Base-by-base conservation (phyloP, 2,888 invertebrate species). In the Hirtodrosophila histrioides region DNA sequence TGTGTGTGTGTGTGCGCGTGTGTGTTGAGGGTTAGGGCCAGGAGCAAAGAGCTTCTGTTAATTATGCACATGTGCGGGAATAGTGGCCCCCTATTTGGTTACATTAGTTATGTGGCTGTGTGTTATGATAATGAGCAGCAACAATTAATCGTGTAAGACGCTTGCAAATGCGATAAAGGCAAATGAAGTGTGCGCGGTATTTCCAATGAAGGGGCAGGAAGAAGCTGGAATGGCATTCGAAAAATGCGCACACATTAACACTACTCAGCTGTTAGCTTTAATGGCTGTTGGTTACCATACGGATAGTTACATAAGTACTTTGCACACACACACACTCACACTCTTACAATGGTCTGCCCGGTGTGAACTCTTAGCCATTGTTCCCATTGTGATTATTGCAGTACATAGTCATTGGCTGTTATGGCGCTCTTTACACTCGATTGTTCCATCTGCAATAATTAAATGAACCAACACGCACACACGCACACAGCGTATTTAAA, bases 141-240 rank as follows among this genome's bases (percentile, higher is more conserved):
- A 77, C 86, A 86, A 82, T 86, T 86, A 86, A 82, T 82, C 75
- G 84, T 72, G 41, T 66, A 64, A 67, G 72, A 55, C 66, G 45
- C 57, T 55, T 29, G 35, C 58, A 66, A 71, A 75, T 69, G 72
- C 65, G 73, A 75, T 75, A 76, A 75, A 74, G 55, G 58, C 66
- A 76, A 75, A 76, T 75, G 67, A 76, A 70, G 51, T 65, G 49
- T 50, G 48, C 48, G 29, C 41, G 43, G 50, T 48, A 48, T 41
- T 17, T 36, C 54, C 49, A 61, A 58, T 56, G 65, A 44, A 55
- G 69, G 65, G 41, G 24, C 35, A 29, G 17, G 9, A n/a, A 4
- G 9, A 27, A 31, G 7, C 31, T 1, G 7, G 54, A 65, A 74
- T 62, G 58, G 36, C 40, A 49, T 58, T 62, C 10, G 41, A 35